phyloP scores from a whole-genome alignment of 2,888 invertebrate genomes.

The Plagodis dolabraria region DNA sequence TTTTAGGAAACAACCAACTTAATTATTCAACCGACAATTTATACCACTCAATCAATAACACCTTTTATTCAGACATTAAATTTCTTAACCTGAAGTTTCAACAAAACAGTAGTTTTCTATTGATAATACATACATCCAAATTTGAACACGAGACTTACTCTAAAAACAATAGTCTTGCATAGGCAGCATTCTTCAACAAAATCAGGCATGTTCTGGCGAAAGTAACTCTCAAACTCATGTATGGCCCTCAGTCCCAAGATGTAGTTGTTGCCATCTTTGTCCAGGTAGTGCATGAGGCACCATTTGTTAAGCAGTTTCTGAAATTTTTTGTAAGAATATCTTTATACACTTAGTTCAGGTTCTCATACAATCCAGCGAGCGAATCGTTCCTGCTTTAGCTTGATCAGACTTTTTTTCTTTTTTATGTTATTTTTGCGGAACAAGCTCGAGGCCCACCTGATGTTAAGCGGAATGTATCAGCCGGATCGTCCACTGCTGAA shows the following conservation, averaged over 20 bases:
- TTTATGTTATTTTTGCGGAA: too few relatives aligned
- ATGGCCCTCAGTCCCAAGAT: constrained; percentile 71
- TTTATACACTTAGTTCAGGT: background rate
- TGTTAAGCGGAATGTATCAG: too few relatives aligned
- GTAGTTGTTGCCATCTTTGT: constrained; percentile 65
- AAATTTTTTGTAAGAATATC: constrained; percentile 38
- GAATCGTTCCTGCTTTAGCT: too few relatives aligned
- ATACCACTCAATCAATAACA: too few relatives aligned
- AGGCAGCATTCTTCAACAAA: constrained; percentile 70
- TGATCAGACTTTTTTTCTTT: too few relatives aligned
- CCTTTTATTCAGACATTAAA: too few relatives aligned
- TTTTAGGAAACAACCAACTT: too few relatives aligned
- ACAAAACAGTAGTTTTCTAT: background rate
- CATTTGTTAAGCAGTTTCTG: constrained; percentile 73
- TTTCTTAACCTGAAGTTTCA: background rate
- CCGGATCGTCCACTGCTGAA: too few relatives aligned
- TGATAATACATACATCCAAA: too few relatives aligned
- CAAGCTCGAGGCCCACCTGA: too few relatives aligned
- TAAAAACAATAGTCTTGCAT: constrained; percentile 75
- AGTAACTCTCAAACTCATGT: constrained; percentile 77
- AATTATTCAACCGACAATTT: too few relatives aligned
- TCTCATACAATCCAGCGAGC: too few relatives aligned
- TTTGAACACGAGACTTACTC: constrained; percentile 51
- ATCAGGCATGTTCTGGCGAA: constrained; percentile 71
- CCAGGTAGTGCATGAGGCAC: constrained; percentile 73